Evolutionary conservation across 1,140 invertebrate genomes (phyloP), one percentile per base, ranked within the genome.

Genomic region (Acyrthosiphon pisum): DNA sequence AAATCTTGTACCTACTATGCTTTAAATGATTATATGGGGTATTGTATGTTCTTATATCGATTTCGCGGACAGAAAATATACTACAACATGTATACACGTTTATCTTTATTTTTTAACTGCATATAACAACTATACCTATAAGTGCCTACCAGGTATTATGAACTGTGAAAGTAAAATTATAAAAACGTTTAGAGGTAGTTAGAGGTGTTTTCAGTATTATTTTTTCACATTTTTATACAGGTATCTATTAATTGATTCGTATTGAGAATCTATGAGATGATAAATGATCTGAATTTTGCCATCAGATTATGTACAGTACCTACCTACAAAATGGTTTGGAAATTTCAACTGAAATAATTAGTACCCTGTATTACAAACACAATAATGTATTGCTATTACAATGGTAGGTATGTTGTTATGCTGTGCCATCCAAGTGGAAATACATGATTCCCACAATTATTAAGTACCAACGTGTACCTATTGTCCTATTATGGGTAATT

Each of bases 281-380:
- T n/a, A n/a, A n/a, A 68, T n/a, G 30, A 68, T 68, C 60, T 6
- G 60, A 68, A 68, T n/a, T n/a, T n/a, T n/a, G 60, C 2, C 11
- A n/a, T 35, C 60, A n/a, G 30, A 76, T n/a, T n/a, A 1, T 76
- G 14, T 76, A 18, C n/a, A 76, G 60, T 14, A 76, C 6, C 6
- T 14, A 76, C 6, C 6, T n/a, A n/a, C 14, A 18, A n/a, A 76
- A 76, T 76, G 30, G 60, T 76, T 76, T 76, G 30, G 14, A 76
- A n/a, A 76, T 76, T 76, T 76, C 60, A 76, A 76, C n/a, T 76
- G 30, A 35, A 76, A n/a, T 76, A 76, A n/a, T 76, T 76, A 76
- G 30, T 76, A 76, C 18, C 14, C 4, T 6, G 1, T 76, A 76
- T n/a, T n/a, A 76, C 11, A 35, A 76, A 6, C 14, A 76, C 30